Base-by-base conservation (phyloP, 1,140 invertebrate genomes). In the Bradynema listronoti region DNA sequence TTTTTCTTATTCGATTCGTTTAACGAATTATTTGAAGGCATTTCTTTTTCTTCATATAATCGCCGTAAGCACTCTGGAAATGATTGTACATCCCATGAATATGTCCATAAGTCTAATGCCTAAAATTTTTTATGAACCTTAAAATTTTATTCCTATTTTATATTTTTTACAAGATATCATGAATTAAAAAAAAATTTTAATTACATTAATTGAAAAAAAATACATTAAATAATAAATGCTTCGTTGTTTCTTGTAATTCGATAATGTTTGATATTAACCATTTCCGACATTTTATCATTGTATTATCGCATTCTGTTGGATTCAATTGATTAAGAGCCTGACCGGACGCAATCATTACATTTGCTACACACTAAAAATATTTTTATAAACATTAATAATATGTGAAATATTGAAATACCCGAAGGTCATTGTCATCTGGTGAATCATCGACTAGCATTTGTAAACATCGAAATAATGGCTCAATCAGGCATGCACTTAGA, bases 31-130 rank as follows among this genome's bases (percentile, higher is more conserved):
- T n/a, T 39, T 39, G 36, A 39, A 39, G 36, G 36, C 19, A 32
- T 24, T 61, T 25, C n/a, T 53, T 45, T 34, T 61, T 57, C 16
- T 14, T 41, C 22, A 24, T 61, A 61, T 29, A 57, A 36, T 22
- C 54, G 32, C 2, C 19, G 22, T 27, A 61, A 25, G 36, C 52
- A 61, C 29, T 61, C 59, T 11, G 59, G 59, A n/a, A 61, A 61
- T 2, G 59, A 34, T 24, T 61, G 45, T 41, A 14, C 14, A 27
- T 61, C 59, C 59, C 59, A 61, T 7, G 59, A 61, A 32, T 61
- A 61, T 14, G 59, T 61, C 59, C 59, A 61, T 2, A 61, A 47
- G 41, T 61, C 59, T 4, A 61, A 49, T 46, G 57, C 59, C 52
- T 57, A 14, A 58, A 57, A 30, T 3, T 14, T 27, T 42, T 3